Conservation (phyloP, 2,113 vertebrate species). For the Heliornis fulica region DNA sequence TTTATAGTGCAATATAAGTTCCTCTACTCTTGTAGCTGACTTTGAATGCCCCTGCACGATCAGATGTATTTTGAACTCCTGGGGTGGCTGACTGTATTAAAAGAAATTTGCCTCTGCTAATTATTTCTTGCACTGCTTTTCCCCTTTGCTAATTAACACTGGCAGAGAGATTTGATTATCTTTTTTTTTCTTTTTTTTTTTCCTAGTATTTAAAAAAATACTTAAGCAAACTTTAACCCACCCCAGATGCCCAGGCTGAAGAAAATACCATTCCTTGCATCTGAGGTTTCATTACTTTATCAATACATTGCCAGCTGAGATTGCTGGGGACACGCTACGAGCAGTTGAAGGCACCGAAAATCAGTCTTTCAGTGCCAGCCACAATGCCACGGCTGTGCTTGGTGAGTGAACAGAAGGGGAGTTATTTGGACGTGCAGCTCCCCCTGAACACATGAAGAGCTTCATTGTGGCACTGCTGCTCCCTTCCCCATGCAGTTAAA, state of each 20-base stretch:
- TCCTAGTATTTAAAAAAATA: not conserved
- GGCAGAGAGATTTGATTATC: not conserved
- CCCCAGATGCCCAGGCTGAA: not conserved
- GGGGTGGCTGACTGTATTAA: not conserved
- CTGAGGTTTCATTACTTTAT: not conserved
- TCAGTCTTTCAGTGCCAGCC: not conserved
- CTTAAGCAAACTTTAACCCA: not conserved
- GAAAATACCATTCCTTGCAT: not conserved
- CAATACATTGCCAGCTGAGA: not conserved
- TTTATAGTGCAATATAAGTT: slow-evolving; percentile 81
- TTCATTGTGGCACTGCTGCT: not conserved
- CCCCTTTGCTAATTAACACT: not conserved
- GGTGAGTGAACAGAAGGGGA: not conserved
- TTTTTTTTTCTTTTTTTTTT: not conserved
- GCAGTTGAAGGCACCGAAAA: not conserved
- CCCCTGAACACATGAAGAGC: not conserved
- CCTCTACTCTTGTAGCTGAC: slow-evolving; percentile 25
- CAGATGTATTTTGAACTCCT: not conserved
- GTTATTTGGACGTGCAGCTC: not conserved
- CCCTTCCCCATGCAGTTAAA: not conserved
- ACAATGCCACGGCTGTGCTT: not conserved
- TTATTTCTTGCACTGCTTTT: not conserved
- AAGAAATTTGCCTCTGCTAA: not conserved
- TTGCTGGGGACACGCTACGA: not conserved
- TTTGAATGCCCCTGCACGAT: not conserved